Conservation (phyloP, 1,140 invertebrate genomes). For the Micrasema longulum region DNA sequence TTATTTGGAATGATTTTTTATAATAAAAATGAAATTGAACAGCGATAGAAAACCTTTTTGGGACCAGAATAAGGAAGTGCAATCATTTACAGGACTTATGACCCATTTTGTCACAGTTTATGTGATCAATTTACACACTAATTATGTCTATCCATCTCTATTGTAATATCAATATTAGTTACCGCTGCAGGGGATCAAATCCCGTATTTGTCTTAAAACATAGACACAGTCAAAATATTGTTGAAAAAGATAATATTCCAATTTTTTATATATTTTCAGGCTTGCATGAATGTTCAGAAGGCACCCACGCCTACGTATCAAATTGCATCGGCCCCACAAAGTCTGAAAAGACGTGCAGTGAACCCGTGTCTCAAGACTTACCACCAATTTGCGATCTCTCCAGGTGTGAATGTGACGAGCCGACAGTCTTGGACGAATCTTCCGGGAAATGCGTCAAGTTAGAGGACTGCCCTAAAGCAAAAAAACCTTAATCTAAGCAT, state of each 20-base stretch:
- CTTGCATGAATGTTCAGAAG: conserved; percentile 59
- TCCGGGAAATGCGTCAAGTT: conserved; percentile 62
- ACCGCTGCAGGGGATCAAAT: background rate
- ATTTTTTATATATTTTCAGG: conserved; percentile 52
- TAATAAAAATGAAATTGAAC: too few relatives aligned
- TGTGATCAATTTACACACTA: background rate
- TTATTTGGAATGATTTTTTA: too few relatives aligned
- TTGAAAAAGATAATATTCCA: background rate
- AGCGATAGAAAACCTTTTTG: too few relatives aligned
- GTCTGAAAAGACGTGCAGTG: conserved; percentile 62
- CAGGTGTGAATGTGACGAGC: conserved; percentile 64
- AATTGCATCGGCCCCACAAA: conserved; percentile 59
- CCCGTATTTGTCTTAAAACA: background rate
- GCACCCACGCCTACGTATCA: conserved; percentile 61
- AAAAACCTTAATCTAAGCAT: too few relatives aligned
- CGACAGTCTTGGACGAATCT: conserved; percentile 60
- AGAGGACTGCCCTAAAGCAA: conserved; percentile 62
- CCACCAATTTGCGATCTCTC: conserved; percentile 63
- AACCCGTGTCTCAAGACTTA: conserved; percentile 60
- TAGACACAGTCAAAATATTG: background rate
- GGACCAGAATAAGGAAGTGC: too few relatives aligned
- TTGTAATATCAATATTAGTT: background rate
- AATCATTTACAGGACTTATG: too few relatives aligned
- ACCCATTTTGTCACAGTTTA: too few relatives aligned
- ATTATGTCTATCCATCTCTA: background rate